Conservation (phyloP, 2,113 vertebrate species). For the Sitta europaea region DNA sequence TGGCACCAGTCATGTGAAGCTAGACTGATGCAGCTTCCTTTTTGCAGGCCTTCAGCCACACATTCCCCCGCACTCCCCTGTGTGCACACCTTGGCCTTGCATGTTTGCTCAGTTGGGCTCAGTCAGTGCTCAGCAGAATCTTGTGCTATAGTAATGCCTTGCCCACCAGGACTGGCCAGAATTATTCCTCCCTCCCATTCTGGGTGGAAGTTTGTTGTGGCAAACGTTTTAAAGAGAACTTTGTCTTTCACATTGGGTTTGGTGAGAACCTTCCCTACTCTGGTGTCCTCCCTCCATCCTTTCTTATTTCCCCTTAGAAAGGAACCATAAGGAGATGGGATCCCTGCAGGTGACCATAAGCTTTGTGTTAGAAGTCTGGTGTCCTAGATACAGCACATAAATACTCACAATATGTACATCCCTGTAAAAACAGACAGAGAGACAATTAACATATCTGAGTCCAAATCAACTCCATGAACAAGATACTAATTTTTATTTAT, state of each 20-base stretch:
- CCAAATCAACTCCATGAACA: not conserved
- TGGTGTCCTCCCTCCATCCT: not conserved
- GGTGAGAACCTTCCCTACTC: not conserved
- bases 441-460: not conserved
- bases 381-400: not conserved
- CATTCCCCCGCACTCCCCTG: not conserved
- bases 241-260: not conserved
- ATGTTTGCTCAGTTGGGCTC: not conserved
- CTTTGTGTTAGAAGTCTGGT: not conserved
- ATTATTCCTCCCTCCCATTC: not conserved
- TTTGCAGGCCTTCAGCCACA: not conserved
- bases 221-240: not conserved
- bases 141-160: not conserved
- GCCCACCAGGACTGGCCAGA: not conserved
- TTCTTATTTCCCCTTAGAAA: not conserved
- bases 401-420: not conserved
- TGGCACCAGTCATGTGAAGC: fast-evolving
- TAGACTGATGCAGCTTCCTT: not conserved
- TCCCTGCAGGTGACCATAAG: not conserved
- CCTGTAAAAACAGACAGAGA: not conserved
- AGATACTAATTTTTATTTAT: constrained; percentile 17
- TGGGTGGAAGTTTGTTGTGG: not conserved
- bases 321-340: not conserved
- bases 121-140: not conserved
- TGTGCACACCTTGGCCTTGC: not conserved